phyloP scores from a whole-genome alignment of 37 sponge, comb jelly and placozoan genomes.

The Chondrilla cf. caribensis region DNA sequence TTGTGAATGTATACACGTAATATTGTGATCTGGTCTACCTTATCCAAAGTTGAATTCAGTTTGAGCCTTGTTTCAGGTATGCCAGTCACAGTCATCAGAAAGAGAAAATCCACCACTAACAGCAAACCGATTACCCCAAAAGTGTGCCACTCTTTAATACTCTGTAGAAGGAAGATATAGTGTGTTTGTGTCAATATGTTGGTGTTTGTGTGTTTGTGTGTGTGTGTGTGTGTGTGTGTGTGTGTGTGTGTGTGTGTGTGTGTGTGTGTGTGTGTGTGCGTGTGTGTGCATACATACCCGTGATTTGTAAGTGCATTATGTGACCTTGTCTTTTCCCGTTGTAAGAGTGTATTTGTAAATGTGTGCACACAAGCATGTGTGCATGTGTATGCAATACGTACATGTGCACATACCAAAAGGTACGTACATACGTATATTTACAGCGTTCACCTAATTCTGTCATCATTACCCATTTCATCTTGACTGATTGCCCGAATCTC shows the following conservation, averaged over 20 bases:
- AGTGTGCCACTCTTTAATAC: background rate
- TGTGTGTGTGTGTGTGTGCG: constrained; percentile 18
- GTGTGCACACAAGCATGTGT: background rate
- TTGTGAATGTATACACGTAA: no score
- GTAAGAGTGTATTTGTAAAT: background rate
- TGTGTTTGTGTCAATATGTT: background rate
- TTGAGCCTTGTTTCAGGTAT: background rate
- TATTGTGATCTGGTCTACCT: no score
- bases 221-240: constrained; percentile 21
- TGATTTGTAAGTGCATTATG: background rate
- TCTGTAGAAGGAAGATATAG: background rate
- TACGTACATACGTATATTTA: no score
- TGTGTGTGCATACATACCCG: background rate
- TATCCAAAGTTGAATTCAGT: background rate
- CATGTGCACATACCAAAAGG: no score
- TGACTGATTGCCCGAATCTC: background rate
- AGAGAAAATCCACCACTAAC: background rate
- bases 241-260: constrained; percentile 21
- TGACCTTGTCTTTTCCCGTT: background rate
- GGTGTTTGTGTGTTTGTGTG: constrained; percentile 10
- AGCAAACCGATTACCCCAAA: background rate
- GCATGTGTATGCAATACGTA: no score
- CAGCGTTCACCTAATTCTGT: no score
- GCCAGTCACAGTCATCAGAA: background rate
- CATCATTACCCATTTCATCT: no score